These are phyloP conservation scores for Lathronympha strigana DNA, from an alignment of 2,888 invertebrate genomes.

Conservation along the genomic window DNA sequence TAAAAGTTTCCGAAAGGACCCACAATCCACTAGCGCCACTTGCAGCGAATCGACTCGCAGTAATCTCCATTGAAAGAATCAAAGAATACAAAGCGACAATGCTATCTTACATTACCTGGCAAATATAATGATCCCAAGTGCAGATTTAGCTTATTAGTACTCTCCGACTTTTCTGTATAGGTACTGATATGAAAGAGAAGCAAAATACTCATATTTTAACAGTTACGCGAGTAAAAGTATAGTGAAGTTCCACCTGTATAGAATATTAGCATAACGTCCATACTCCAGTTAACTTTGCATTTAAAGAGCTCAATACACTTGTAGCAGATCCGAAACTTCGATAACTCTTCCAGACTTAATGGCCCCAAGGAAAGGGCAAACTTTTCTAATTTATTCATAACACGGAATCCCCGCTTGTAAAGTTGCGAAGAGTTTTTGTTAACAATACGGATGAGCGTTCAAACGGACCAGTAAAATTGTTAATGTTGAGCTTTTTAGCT, in stretches of 20 bases:
- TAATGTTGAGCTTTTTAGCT: slow-evolving; percentile 33
- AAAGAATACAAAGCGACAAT: too few relatives aligned
- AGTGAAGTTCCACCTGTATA: neutral
- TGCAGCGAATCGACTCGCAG: too few relatives aligned
- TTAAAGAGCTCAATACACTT: slow-evolving; percentile 27
- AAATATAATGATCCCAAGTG: too few relatives aligned
- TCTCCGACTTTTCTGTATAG: too few relatives aligned
- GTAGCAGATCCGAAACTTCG: slow-evolving; percentile 16
- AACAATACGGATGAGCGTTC: slow-evolving; percentile 74
- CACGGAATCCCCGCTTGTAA: slow-evolving; percentile 71
- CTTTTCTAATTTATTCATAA: slow-evolving; percentile 83
- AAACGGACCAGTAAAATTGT: slow-evolving; percentile 50
- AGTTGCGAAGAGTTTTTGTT: slow-evolving; percentile 71
- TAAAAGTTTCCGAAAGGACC: too few relatives aligned
- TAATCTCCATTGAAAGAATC: too few relatives aligned
- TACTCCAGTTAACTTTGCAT: slow-evolving; percentile 11
- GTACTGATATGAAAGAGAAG: too few relatives aligned
- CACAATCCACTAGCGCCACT: too few relatives aligned
- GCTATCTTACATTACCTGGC: too few relatives aligned
- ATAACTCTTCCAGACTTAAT: slow-evolving; percentile 44
- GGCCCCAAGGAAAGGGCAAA: slow-evolving; percentile 55
- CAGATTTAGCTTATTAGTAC: too few relatives aligned
- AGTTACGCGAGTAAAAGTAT: too few relatives aligned
- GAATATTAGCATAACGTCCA: slow-evolving; percentile 6
- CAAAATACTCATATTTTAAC: too few relatives aligned